Percentiles rank a stretch among this genome's conserved stretches.
Conservation (phyloP, 2,113 vertebrate species). For the Coptodon bakossiorum region DNA sequence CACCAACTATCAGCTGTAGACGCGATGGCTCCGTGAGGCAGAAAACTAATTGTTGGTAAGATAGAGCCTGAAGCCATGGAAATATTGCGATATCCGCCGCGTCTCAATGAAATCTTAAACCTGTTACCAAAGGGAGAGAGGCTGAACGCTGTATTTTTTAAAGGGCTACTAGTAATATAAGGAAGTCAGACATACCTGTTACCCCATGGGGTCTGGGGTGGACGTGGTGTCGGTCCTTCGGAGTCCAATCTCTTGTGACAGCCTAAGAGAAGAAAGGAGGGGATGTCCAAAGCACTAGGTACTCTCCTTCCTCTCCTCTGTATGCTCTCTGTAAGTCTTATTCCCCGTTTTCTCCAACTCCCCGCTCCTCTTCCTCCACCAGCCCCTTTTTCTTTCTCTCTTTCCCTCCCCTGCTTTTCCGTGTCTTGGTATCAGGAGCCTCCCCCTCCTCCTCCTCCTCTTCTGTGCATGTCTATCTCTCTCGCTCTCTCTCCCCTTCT, state of each 20-base stretch:
- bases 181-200: slow-evolving; percentile 76
- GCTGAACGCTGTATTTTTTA: neutral
- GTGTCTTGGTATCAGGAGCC: slow-evolving; percentile 65
- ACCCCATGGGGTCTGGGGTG: slow-evolving; percentile 77
- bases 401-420: slow-evolving; percentile 65
- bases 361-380: slow-evolving; percentile 66
- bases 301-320: slow-evolving; percentile 52
- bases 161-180: neutral
- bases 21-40: slow-evolving; percentile 20
- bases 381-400: slow-evolving; percentile 62
- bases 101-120: neutral
- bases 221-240: slow-evolving; percentile 67
- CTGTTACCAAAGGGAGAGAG: neutral
- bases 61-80: neutral
- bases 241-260: slow-evolving; percentile 68
- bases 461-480: slow-evolving; percentile 49
- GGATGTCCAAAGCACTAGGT: slow-evolving; percentile 54
- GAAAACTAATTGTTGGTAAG: slow-evolving; percentile 56
- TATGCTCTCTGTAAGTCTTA: slow-evolving; percentile 65
- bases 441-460: slow-evolving; percentile 47
- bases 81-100: neutral
- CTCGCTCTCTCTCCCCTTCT: slow-evolving; percentile 24
- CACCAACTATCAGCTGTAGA: slow-evolving; percentile 37
- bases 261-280: slow-evolving; percentile 50
- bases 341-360: slow-evolving; percentile 68